Conservation (phyloP, 2,113 vertebrate species). For the Prinia subflava region DNA sequence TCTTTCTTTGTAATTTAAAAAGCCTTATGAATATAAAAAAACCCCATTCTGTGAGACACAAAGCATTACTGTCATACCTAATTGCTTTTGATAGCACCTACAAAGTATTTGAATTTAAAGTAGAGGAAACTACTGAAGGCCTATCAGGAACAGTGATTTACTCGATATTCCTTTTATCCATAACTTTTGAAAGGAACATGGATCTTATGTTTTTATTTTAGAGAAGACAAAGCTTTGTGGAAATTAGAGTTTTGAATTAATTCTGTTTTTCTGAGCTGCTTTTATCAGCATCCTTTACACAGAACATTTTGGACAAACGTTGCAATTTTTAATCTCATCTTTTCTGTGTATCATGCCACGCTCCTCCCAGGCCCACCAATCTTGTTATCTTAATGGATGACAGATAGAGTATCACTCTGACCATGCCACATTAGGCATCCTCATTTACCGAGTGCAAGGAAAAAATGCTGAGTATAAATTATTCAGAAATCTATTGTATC, state of each 20-base stretch:
- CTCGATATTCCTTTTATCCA: not conserved
- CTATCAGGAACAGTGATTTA: not conserved
- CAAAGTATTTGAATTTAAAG: not conserved
- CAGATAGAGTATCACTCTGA: constrained; percentile 75
- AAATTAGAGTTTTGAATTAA: constrained; percentile 26
- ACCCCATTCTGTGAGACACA: not conserved
- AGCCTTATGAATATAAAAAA: not conserved
- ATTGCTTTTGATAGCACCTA: constrained; percentile 16
- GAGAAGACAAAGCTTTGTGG: not conserved
- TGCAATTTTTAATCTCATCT: constrained; percentile 64
- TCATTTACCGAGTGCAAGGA: constrained; percentile 91
- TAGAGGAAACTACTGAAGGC: not conserved
- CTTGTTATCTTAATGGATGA: constrained; percentile 91
- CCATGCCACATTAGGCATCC: constrained; percentile 76
- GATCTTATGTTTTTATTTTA: not conserved
- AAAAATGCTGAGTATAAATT: constrained; percentile 85
- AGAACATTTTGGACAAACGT: not conserved
- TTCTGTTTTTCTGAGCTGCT: constrained; percentile 19
- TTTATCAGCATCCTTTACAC: constrained; percentile 26
- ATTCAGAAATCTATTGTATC: constrained; percentile 80
- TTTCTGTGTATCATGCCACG: not conserved
- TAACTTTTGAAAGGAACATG: not conserved
- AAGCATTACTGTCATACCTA: constrained; percentile 11
- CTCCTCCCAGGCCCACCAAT: constrained; percentile 71
- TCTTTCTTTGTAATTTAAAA: constrained; percentile 18